phyloP scores from a whole-genome alignment of 1,140 invertebrate genomes.

The Oedothorax gibbosus region DNA sequence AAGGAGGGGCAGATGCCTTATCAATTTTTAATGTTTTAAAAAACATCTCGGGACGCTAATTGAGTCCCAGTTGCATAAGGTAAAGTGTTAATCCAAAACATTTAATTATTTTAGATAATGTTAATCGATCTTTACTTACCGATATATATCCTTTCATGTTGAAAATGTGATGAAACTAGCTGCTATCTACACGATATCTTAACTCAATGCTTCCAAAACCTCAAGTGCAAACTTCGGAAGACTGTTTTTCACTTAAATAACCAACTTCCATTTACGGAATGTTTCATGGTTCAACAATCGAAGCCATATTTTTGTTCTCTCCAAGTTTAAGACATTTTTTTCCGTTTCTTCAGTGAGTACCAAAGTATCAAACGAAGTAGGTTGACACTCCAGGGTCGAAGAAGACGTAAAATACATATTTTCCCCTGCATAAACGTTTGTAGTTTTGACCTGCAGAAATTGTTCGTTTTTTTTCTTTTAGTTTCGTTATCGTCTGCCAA shows the following conservation, averaged over 20 bases:
- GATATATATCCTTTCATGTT: too few relatives aligned
- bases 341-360: neutral
- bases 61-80: too few relatives aligned
- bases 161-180: too few relatives aligned
- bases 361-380: constrained; percentile 12
- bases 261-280: neutral
- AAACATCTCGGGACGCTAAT: too few relatives aligned
- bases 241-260: constrained; percentile 5
- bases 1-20: too few relatives aligned
- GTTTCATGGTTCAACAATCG: constrained; percentile 43
- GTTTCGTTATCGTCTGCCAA: constrained; percentile 33
- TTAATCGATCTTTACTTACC: too few relatives aligned
- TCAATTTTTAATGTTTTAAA: too few relatives aligned
- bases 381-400: constrained; percentile 46
- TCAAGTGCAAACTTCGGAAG: neutral
- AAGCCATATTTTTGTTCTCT: neutral
- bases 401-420: constrained; percentile 34
- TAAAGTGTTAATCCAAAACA: too few relatives aligned
- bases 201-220: too few relatives aligned
- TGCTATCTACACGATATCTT: too few relatives aligned
- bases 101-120: too few relatives aligned
- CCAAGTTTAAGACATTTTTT: constrained; percentile 1
- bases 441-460: constrained; percentile 39
- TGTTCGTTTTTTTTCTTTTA: constrained; percentile 15
- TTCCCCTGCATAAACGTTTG: constrained; percentile 15